Base-by-base conservation (phyloP, 2,888 invertebrate species). In the Agrypnus murinus region DNA sequence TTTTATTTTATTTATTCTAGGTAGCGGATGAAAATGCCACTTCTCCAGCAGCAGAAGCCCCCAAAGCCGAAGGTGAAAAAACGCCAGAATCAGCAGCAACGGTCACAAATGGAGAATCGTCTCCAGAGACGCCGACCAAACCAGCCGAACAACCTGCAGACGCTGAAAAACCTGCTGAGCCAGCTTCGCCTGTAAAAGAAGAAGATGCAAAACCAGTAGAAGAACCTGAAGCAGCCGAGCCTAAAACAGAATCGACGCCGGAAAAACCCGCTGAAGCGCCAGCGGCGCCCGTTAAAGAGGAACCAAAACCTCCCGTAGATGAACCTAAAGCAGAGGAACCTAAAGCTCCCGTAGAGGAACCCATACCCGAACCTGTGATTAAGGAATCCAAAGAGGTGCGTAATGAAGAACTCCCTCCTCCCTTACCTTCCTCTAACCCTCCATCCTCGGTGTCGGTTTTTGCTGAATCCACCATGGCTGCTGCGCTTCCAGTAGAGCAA, bases 361-460 rank as follows among this genome's bases (percentile, higher is more conserved):
- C 70, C 45, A 72, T 69, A 66, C 71, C 75, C 59, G 80, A 78
- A 69, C 75, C 77, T 58, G 75, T 75, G 69, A 78, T 76, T 48
- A 77, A 77, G 69, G 81, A 81, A 75, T 80, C 79, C 79, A 86
- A 85, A 84, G 86, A 86, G 86, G 89, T 89, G 90, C 88, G 88
- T 89, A 89, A 86, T 87, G 90, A 90, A 85, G 87, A 89, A 86
- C 84, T 88, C 84, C 92, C 92, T 86, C 92, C 92, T 83, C 92
- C 92, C 80, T 89, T 92, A 83, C 92, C 92, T 78, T 89, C 90
- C 83, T 91, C 90, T 83, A 92, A 92, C 83, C 92, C 92, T 84
- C 92, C 92, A 79, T 92, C 91, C 82, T 91, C 92, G 86, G 91
- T 92, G 87, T 91, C 90, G 85, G 91, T 91, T 80, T 92, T 92